Evolutionary conservation across 2,888 invertebrate genomes (phyloP).

Genomic region (Chymomyza procnemis): DNA sequence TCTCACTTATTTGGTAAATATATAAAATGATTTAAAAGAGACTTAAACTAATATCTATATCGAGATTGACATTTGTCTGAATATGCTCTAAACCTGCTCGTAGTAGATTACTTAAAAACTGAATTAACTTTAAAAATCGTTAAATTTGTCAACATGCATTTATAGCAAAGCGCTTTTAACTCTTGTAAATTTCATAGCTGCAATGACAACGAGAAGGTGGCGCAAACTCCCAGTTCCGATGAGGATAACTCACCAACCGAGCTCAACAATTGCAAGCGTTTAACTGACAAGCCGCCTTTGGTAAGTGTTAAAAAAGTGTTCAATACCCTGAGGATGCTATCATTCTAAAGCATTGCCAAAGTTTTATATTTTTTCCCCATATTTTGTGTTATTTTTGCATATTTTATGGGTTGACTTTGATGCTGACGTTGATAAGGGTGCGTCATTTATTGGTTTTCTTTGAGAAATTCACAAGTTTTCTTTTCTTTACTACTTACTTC

Average conservation of each 20-base stretch:
- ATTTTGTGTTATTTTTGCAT: constrained; percentile 32
- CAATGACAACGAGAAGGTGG: constrained; percentile 77
- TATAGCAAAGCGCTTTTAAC: constrained; percentile 8
- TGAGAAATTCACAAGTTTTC: background rate
- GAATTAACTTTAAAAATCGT: background rate
- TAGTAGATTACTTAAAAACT: background rate
- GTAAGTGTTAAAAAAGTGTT: constrained; percentile 54
- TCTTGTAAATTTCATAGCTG: constrained; percentile 57
- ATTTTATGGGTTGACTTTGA: constrained; percentile 38
- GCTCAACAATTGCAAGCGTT: constrained; percentile 88
- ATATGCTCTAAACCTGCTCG: background rate
- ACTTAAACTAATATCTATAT: too few relatives aligned
- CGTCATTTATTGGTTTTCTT: background rate
- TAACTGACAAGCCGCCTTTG: constrained; percentile 88
- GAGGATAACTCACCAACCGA: constrained; percentile 92
- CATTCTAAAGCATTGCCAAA: constrained; percentile 16
- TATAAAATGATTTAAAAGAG: too few relatives aligned
- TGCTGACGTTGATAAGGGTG: constrained; percentile 71
- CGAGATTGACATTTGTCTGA: too few relatives aligned
- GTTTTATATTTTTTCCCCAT: background rate
- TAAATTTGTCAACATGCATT: background rate
- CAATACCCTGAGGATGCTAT: background rate
- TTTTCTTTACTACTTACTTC: background rate
- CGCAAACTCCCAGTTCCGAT: constrained; percentile 83
- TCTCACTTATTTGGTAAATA: too few relatives aligned